Base-by-base conservation (phyloP, 1,140 invertebrate species). In the Leguminivora glycinivorella region DNA sequence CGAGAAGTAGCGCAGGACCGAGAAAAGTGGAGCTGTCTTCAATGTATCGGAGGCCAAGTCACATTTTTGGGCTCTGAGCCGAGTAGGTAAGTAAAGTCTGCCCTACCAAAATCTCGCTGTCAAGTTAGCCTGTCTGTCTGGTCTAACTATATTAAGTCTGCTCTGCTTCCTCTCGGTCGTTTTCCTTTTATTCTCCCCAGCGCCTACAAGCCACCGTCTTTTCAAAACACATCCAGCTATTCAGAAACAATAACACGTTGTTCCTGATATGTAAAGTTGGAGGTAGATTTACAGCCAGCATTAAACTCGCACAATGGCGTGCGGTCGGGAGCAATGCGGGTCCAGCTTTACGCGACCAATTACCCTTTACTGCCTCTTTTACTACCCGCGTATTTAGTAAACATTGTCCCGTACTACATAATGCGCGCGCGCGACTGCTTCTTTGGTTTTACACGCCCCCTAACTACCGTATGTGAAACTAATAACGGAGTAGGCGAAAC, bases 221-320 rank as follows among this genome's bases (percentile, higher is more conserved):
- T 52, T 52, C 47, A 52, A 22, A 52, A 22, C 47, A 47, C 43
- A 47, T 60, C 9, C 24, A 60, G 14, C 25, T 10, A 63, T 63
- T 31, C 25, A 63, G 29, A 63, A 63, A 63, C 73, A 80, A 78
- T 80, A 81, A 82, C 72, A 74, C 74, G 69, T 73, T 72, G 77
- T 76, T 63, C 58, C 26, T 76, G 76, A 82, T 82, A 85, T 80
- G 76, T 72, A 70, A 73, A 77, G 69, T 72, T 75, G 71, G 34
- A 68, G 74, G 78, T 72, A 78, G 80, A 75, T 83, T 83, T 83
- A 83, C 80, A 75, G 77, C 71, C 70, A 70, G 52, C 60, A 75
- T 75, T 75, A 75, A 80, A 77, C 71, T 43, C 34, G 58, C 68
- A 76, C 74, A 79, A 77, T 78, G 73, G 76, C 58, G 69, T 66